Conservation (phyloP, 2,888 invertebrate species). For the Brachypterus glaber region DNA sequence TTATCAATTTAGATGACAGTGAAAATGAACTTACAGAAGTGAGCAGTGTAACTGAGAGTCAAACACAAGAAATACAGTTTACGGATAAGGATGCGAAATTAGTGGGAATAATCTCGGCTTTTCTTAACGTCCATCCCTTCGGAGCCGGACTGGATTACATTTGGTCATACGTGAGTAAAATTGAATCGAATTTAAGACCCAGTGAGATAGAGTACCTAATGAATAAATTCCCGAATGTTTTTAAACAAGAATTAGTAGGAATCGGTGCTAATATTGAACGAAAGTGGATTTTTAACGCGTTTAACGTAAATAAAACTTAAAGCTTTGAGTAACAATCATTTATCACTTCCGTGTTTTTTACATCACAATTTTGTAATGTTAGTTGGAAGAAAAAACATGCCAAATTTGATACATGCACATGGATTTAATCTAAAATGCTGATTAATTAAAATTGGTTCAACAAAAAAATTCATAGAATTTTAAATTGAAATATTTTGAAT, state of each 20-base stretch:
- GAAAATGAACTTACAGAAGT: constrained; percentile 33
- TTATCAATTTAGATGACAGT: constrained; percentile 43
- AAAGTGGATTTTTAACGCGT: constrained; percentile 79
- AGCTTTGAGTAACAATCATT: too few species aligned
- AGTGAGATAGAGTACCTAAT: constrained; percentile 70
- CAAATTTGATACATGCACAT: too few species aligned
- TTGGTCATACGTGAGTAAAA: constrained; percentile 79
- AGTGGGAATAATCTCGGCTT: constrained; percentile 81
- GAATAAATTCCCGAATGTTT: constrained; percentile 69
- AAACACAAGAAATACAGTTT: constrained; percentile 26
- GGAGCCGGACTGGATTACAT: constrained; percentile 87
- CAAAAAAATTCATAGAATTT: too few species aligned
- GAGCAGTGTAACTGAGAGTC: constrained; percentile 31
- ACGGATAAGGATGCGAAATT: constrained; percentile 60
- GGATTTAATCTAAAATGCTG: too few species aligned
- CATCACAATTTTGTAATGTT: too few species aligned
- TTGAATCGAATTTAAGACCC: constrained; percentile 61
- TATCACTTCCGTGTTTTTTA: too few species aligned
- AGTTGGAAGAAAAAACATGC: too few species aligned
- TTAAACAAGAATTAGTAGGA: constrained; percentile 66
- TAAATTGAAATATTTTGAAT: too few species aligned
- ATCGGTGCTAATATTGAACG: constrained; percentile 80
- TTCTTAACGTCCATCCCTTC: constrained; percentile 85
- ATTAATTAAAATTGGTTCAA: too few species aligned
- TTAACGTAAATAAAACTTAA: constrained; percentile 28